Percentiles rank a stretch among this genome's conserved stretches.
phyloP scores from a whole-genome alignment of 2,888 invertebrate genomes.

The Philaethria dido region DNA sequence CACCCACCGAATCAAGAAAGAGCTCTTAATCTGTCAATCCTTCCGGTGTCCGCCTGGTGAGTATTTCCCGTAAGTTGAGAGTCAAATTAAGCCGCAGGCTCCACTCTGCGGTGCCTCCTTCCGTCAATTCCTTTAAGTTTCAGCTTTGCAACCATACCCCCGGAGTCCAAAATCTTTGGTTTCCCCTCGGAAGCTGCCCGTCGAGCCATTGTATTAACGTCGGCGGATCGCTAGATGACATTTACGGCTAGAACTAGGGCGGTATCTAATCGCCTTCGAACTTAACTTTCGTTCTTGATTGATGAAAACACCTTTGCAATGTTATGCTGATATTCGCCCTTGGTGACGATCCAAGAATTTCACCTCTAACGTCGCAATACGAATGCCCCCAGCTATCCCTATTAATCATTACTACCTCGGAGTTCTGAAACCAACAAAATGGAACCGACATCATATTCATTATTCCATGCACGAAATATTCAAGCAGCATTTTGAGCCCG shows the following conservation, averaged over 20 bases:
- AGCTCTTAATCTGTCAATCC: slow-evolving; percentile 88
- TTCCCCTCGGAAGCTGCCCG: slow-evolving; percentile 84
- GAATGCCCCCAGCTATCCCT: slow-evolving; percentile 86
- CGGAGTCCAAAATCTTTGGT: slow-evolving; percentile 86
- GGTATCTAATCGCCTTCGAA: slow-evolving; percentile 88
- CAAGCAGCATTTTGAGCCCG: slow-evolving; percentile 77
- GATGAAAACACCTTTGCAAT: slow-evolving; percentile 88
- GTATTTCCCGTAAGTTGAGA: slow-evolving; percentile 88
- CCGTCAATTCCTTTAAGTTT: slow-evolving; percentile 49
- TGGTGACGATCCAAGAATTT: slow-evolving; percentile 86
- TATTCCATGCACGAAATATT: slow-evolving; percentile 85
- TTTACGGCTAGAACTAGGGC: slow-evolving; percentile 86
- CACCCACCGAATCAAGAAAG: slow-evolving; percentile 88
- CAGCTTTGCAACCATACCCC: slow-evolving; percentile 86
- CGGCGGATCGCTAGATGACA: slow-evolving; percentile 85
- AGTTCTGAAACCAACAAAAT: slow-evolving; percentile 85
- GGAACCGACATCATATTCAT: slow-evolving; percentile 86
- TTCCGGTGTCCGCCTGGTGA: slow-evolving; percentile 87
- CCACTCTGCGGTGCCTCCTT: slow-evolving; percentile 13
- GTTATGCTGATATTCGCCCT: slow-evolving; percentile 86
- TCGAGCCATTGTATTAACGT: slow-evolving; percentile 83
- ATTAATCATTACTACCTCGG: slow-evolving; percentile 86
- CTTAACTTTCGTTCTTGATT: slow-evolving; percentile 88
- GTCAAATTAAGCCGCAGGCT: slow-evolving; percentile 86
- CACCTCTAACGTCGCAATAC: slow-evolving; percentile 86